Conservation (phyloP, 1,140 invertebrate genomes). For the roundworm (Caenorhabditis elegans) region DNA sequence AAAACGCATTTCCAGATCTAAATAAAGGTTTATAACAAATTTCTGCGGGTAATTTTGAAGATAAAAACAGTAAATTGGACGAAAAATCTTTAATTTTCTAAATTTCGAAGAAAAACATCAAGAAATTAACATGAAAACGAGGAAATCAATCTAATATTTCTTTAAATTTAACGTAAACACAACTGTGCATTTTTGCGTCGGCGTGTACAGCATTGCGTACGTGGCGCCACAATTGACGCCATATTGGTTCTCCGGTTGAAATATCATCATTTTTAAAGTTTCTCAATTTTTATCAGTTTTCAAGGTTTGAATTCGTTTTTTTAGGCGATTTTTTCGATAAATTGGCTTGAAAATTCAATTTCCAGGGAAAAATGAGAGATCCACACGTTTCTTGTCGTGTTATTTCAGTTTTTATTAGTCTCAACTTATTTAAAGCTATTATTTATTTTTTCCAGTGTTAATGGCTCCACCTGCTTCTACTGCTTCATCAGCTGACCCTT, state of each 20-base stretch:
- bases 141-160: no score
- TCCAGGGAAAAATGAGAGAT: neutral
- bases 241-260: no score
- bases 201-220: neutral
- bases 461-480: slow-evolving; percentile 26
- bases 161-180: no score
- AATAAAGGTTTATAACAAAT: no score
- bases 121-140: no score
- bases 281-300: neutral
- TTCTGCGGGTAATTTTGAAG: no score
- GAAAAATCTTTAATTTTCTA: no score
- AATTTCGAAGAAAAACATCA: no score
- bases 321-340: neutral
- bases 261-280: neutral
- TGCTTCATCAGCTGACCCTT: neutral
- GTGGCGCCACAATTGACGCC: neutral
- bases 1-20: no score
- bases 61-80: no score
- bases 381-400: neutral
- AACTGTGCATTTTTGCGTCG: neutral
- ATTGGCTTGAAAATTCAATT: neutral
- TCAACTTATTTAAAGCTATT: neutral
- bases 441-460: neutral
- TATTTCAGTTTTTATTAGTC: no score
- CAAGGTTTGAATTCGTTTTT: neutral